Evolutionary conservation across 2,797 vertebrate species (phyloP).

Genomic region (Emydoidea blandingii): DNA sequence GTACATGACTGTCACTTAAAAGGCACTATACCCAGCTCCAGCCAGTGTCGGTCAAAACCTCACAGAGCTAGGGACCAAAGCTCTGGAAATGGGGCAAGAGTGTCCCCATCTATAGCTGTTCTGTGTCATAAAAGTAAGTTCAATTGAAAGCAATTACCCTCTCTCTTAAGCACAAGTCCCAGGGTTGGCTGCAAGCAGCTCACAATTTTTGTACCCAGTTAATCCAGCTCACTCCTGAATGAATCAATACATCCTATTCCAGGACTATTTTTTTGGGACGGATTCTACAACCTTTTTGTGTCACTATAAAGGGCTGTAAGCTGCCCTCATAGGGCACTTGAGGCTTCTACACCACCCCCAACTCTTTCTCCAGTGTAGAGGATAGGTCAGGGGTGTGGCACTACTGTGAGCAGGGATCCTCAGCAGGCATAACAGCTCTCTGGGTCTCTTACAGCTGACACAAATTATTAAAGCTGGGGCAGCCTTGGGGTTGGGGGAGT

Average conservation of each 20-base stretch:
- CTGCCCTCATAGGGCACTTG: background rate
- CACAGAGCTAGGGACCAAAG: background rate
- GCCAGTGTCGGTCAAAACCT: background rate
- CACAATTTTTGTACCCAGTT: background rate
- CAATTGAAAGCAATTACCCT: background rate
- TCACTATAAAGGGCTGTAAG: fast-evolving
- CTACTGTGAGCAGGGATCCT: fast-evolving
- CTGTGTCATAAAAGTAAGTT: background rate
- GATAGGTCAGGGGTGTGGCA: fast-evolving
- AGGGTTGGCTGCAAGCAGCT: background rate
- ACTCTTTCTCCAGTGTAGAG: background rate
- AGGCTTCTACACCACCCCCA: background rate
- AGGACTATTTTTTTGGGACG: background rate
- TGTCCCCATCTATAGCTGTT: background rate
- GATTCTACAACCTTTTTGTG: fast-evolving
- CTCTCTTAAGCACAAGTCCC: background rate
- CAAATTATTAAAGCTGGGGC: fast-evolving
- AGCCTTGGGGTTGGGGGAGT: background rate
- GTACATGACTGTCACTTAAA: background rate
- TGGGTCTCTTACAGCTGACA: fast-evolving
- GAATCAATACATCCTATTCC: background rate
- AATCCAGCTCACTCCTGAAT: background rate
- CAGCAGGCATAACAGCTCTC: background rate
- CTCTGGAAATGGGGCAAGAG: background rate
- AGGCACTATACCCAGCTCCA: background rate